phyloP scores from a whole-genome alignment of 2,113 vertebrate genomes.

The Hyperopisus bebe region DNA sequence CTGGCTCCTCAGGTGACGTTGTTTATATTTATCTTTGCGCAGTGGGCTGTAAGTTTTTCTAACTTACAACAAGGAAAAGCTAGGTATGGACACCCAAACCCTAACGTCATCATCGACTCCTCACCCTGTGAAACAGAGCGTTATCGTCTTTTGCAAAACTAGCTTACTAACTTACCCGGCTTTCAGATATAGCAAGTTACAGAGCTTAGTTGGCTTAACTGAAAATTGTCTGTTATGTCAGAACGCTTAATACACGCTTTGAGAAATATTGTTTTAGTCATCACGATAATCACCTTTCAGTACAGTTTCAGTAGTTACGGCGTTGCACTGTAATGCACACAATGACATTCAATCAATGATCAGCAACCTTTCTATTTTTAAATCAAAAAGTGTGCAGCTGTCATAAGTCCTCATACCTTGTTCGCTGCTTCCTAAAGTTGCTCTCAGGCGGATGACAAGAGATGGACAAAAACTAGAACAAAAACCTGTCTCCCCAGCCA shows the following conservation, averaged over 20 bases:
- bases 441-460: not conserved
- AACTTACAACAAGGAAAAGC: no score
- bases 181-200: not conserved
- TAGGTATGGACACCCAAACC: no score
- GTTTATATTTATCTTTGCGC: no score
- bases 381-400: not conserved
- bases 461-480: not conserved
- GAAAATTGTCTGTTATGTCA: not conserved
- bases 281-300: not conserved
- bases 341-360: not conserved
- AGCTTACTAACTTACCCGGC: no score
- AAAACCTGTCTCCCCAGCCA: not conserved
- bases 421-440: not conserved
- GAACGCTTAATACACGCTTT: not conserved
- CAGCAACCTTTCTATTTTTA: not conserved
- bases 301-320: not conserved
- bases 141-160: no score
- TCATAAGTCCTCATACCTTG: not conserved
- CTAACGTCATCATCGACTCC: no score
- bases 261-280: not conserved
- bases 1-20: no score
- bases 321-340: not conserved
- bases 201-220: not conserved
- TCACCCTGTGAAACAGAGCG: no score
- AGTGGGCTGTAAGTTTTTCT: no score